Conservation (phyloP, 1,140 invertebrate species). For the Hydropsyche tenuis region DNA sequence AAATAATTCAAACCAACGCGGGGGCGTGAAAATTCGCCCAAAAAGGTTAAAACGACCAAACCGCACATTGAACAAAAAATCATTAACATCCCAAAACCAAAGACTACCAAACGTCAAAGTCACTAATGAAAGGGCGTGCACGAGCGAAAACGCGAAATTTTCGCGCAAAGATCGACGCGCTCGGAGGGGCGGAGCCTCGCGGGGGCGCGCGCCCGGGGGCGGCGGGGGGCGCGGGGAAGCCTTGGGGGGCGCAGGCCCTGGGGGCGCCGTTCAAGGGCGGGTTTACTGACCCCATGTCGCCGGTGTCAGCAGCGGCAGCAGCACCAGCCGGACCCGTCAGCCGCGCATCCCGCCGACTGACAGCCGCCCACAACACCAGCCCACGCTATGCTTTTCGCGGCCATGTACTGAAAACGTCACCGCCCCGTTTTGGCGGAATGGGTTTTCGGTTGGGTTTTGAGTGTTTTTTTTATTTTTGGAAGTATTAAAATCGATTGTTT, state of each 20-base stretch:
- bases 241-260: neutral
- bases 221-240: neutral
- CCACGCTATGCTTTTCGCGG: neutral
- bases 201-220: neutral
- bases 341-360: constrained; percentile 26
- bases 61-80: constrained; percentile 1
- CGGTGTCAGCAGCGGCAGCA: neutral
- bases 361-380: constrained; percentile 33
- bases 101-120: neutral
- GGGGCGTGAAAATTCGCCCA: neutral
- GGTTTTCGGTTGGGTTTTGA: neutral
- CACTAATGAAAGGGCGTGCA: neutral
- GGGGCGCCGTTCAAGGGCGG: neutral
- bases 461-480: neutral
- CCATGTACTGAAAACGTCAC: constrained; percentile 5
- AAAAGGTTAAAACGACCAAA: neutral
- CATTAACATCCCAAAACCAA: neutral
- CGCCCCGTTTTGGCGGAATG: constrained; percentile 33
- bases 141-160: neutral
- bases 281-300: constrained; percentile 26
- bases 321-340: constrained; percentile 25
- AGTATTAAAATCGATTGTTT: neutral
- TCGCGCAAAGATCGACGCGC: neutral
- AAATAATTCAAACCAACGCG: neutral
- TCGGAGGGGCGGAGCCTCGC: neutral